These are phyloP conservation scores for Galerucella nymphaeae DNA, from an alignment of 2,888 invertebrate genomes.

Conservation along the genomic window DNA sequence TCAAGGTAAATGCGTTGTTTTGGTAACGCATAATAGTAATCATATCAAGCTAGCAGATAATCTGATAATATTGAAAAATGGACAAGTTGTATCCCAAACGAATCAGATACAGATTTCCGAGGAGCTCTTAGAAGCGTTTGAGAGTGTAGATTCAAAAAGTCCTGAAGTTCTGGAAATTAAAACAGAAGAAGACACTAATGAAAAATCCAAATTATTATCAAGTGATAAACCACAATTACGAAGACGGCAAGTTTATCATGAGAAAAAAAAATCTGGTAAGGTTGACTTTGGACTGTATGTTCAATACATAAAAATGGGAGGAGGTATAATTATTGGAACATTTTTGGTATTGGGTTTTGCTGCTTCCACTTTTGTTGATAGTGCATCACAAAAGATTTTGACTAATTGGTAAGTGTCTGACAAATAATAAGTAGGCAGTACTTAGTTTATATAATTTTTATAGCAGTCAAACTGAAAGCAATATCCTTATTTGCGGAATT, in stretches of 20 bases:
- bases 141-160: not conserved
- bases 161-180: not conserved
- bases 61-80: slow-evolving; percentile 63
- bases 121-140: slow-evolving; percentile 43
- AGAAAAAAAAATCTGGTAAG: slow-evolving; percentile 53
- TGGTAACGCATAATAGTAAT: slow-evolving; percentile 61
- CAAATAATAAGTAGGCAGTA: not conserved
- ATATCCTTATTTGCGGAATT: too few relatives aligned
- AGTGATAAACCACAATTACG: slow-evolving; percentile 13
- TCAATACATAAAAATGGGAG: slow-evolving; percentile 54
- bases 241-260: slow-evolving; percentile 51
- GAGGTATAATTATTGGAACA: slow-evolving; percentile 51
- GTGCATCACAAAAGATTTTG: slow-evolving; percentile 52
- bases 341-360: slow-evolving; percentile 51
- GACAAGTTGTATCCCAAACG: slow-evolving; percentile 45
- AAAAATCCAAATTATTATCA: slow-evolving; percentile 39
- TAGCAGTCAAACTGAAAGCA: not conserved
- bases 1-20: slow-evolving; percentile 62
- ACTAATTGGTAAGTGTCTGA: slow-evolving; percentile 53
- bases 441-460: not conserved
- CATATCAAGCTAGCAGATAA: slow-evolving; percentile 59
- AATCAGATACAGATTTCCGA: slow-evolving; percentile 42
- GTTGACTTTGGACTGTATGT: slow-evolving; percentile 53
- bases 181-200: slow-evolving; percentile 63
- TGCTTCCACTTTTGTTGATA: slow-evolving; percentile 48